A percentile compares a stretch with the other conserved stretches of the same genome.
Conservation (phyloP, 1,140 invertebrate genomes). For the Aporrectodea caliginosa region DNA sequence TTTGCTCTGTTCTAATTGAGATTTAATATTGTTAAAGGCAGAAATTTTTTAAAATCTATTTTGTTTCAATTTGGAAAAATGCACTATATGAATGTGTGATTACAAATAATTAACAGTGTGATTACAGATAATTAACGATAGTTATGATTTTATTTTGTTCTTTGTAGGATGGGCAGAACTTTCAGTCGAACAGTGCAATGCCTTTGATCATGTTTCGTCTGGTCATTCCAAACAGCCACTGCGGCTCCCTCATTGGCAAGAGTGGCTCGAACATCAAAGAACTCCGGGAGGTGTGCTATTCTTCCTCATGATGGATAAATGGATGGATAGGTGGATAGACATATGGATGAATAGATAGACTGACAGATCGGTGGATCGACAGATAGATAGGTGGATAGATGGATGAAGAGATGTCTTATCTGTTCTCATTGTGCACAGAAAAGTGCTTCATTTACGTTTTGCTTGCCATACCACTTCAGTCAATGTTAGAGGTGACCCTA, state of each 20-base stretch:
- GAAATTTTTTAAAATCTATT: background rate
- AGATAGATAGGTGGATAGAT: background rate
- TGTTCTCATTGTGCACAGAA: background rate
- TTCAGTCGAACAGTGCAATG: background rate
- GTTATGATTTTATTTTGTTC: background rate
- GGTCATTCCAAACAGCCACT: conserved; percentile 94
- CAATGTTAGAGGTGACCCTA: too few species aligned
- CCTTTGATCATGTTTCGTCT: conserved; percentile 75
- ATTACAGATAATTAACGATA: too few species aligned
- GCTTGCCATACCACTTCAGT: too few species aligned
- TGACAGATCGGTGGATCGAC: background rate
- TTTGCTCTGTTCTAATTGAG: background rate
- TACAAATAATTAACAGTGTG: too few species aligned
- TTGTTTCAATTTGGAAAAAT: too few species aligned
- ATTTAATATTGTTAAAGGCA: background rate
- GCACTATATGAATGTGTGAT: too few species aligned
- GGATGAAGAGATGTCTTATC: background rate
- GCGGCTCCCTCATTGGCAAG: conserved; percentile 85
- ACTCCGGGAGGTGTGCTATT: conserved; percentile 28
- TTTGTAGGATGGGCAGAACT: background rate
- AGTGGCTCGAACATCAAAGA: conserved; percentile 36
- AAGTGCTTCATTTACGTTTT: too few species aligned
- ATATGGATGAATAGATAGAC: background rate
- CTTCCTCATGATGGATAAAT: background rate
- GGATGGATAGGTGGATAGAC: background rate